Evolutionary conservation across 2,888 invertebrate species (phyloP), one percentile per base, ranked within the genome.

Genomic region (Catocala fraxini): DNA sequence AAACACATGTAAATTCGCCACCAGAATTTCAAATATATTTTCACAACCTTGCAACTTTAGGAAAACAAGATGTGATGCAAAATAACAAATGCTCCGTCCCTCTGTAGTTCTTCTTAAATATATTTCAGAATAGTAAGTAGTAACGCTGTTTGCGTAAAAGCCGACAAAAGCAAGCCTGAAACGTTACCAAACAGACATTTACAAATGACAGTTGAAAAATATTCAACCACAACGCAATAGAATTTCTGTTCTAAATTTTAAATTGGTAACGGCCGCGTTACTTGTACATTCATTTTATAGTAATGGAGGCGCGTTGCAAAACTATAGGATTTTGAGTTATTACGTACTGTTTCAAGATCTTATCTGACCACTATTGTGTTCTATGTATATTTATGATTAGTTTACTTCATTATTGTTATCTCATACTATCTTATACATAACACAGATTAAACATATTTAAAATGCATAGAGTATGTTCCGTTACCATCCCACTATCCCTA

Each of bases 211-310:
- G 77, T 78, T 75, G 75, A 81, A 80, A 79, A 81, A 83, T 86
- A 88, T 88, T 85, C 86, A 81, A 80, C 70, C 65, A 66, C 78
- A 77, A 81, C 87, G 86, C 88, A 89, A 89, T 86, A 77, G 81
- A 77, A 74, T 79, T 71, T 81, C 85, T 88, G 85, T 73, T 91
- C 89, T 91, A 86, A 88, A 92, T 90, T 91, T 89, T 75, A 90
- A 89, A 91, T 91, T 77, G 67, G 82, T 81, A 82, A 82, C 84
- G 88, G 83, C 88, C 88, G 85, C 81, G 85, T 87, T 89, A 9
- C 35, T 39, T 39, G 9, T 39, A 89, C 89, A 90, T 89, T 87
- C 77, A 85, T 89, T 86, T 86, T 75, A 80, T 82, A 76, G 81
- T 81, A 75, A 79, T 74, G 69, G 70, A 62, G 58, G 68, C 64